Base-by-base conservation (phyloP, 2,888 invertebrate species). In the Microdon myrmicae region DNA sequence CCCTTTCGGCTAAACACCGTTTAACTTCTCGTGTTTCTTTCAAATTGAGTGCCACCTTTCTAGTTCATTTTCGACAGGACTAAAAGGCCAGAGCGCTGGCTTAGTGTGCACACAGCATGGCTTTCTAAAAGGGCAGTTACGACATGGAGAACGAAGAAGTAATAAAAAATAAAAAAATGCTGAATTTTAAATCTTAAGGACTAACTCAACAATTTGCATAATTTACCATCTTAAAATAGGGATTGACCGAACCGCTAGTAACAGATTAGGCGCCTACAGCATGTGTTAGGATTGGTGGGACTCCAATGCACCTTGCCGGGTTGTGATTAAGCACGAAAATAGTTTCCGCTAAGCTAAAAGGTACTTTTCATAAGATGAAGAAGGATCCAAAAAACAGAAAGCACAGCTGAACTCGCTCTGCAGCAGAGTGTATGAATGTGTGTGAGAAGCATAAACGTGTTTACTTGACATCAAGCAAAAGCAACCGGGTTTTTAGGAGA, bases 261-360 rank as follows among this genome's bases (percentile, higher is more conserved):
- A 28, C 23, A 45, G 41, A 35, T 44, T 44, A 43, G 28, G n/a
- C n/a, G 12, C 26, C 31, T 8, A 12, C n/a, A 7, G n/a, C 4
- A 16, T 25, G 39, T 28, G 22, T 41, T 47, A 35, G 3, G 23
- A 16, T 14, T 17, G 2, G 26, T 17, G 38, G 38, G 12, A 26
- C 19, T 20, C 7, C 31, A 58, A 44, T 48, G 37, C 13, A 23
- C 28, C 28, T 35, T 22, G 8, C 16, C 23, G 38, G 41, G 39
- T 61, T 32, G 48, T 59, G 64, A 68, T 64, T 64, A 56, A 59
- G 56, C 67, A 59, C 51, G 54, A 31, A 67, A 69, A 69, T 68
- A 58, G 67, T 67, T 68, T 69, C 69, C 69, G 69, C 47, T 47
- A 38, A 43, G 23, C 58, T 53, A 53, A 64, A 58, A 64, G n/a